phyloP scores from a whole-genome alignment of 2,888 invertebrate species.

The Lamellibrachia columna region DNA sequence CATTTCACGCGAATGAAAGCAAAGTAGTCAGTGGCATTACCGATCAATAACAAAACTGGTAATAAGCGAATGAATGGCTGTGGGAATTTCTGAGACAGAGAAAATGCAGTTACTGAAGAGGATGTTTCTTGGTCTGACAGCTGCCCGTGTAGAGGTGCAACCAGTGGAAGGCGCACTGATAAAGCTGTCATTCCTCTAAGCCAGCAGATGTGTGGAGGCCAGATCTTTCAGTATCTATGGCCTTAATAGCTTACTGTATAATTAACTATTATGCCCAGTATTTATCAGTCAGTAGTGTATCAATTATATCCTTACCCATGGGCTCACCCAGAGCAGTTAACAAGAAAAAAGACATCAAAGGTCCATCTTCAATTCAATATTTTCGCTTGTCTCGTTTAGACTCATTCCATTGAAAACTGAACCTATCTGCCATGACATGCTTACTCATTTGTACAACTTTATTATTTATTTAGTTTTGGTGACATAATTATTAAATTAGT shows the following conservation, averaged over 20 bases:
- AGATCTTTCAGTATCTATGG: background rate
- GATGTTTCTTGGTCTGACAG: background rate
- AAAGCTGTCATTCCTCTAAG: background rate
- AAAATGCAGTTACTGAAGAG: background rate
- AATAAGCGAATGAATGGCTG: background rate
- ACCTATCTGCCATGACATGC: too few relatives aligned
- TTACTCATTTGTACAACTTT: too few relatives aligned
- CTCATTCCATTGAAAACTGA: too few relatives aligned
- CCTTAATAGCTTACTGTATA: background rate
- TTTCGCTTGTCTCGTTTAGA: too few relatives aligned
- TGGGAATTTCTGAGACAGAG: background rate
- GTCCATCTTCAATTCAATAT: too few relatives aligned
- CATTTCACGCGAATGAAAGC: background rate
- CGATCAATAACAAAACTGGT: background rate
- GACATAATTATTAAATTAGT: too few relatives aligned
- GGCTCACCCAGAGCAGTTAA: too few relatives aligned
- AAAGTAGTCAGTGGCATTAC: background rate
- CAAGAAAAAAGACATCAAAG: too few relatives aligned
- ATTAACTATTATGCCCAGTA: background rate
- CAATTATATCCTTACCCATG: too few relatives aligned
- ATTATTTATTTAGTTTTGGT: too few relatives aligned
- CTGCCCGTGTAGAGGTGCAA: background rate
- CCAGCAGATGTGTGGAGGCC: background rate
- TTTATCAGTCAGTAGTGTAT: background rate
- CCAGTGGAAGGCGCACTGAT: background rate